phyloP scores from a whole-genome alignment of 2,113 vertebrate genomes.

The Sylvietta virens region DNA sequence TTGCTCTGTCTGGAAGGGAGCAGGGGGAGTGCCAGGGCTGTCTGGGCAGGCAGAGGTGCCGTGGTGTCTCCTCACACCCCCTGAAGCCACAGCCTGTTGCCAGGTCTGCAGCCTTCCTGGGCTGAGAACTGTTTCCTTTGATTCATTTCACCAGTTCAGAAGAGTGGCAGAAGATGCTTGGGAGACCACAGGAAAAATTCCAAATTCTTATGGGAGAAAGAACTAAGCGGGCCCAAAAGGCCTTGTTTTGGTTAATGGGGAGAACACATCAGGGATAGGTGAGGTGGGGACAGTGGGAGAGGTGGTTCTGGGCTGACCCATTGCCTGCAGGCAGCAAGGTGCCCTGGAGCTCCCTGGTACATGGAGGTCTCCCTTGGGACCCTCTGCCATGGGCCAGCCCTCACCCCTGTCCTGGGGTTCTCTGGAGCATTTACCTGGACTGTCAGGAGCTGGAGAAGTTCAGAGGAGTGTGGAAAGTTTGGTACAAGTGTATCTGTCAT shows the following conservation, averaged over 20 bases:
- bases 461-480: background rate
- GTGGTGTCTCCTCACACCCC: rapidly evolving
- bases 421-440: background rate
- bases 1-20: background rate
- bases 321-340: background rate
- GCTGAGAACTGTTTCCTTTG: background rate
- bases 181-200: background rate
- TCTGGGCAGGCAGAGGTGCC: background rate
- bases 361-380: background rate
- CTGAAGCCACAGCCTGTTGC: background rate
- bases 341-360: background rate
- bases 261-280: background rate
- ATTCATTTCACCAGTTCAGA: background rate
- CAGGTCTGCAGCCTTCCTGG: background rate
- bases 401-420: background rate
- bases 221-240: background rate
- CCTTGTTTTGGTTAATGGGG: background rate
- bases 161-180: background rate
- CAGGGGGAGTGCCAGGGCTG: background rate
- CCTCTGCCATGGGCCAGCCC: background rate
- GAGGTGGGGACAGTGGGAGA: background rate
- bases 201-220: background rate
- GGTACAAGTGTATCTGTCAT: rapidly evolving
- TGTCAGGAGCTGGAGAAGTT: background rate
- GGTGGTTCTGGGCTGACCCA: background rate